These are phyloP conservation scores for Prenolepis imparis DNA, from an alignment of 2,888 invertebrate genomes.

Conservation along the genomic window DNA sequence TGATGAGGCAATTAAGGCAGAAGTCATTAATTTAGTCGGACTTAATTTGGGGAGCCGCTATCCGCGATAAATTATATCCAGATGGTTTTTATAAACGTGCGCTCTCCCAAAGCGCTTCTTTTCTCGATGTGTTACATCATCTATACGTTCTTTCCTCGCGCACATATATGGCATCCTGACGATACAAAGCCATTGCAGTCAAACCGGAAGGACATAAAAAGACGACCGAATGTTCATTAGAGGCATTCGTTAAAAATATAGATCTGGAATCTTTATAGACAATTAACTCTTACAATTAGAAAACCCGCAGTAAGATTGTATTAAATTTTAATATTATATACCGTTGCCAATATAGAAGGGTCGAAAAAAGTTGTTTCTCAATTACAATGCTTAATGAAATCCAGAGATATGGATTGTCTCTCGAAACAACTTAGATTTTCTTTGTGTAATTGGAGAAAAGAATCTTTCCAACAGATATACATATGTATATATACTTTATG, in stretches of 20 bases:
- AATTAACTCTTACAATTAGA: neutral
- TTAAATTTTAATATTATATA: neutral
- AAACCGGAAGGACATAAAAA: conserved; percentile 20
- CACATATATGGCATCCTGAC: conserved; percentile 52
- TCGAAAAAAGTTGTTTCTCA: neutral
- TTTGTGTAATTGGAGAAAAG: neutral
- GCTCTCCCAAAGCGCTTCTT: neutral
- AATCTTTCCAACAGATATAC: neutral
- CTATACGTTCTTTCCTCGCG: conserved; percentile 39
- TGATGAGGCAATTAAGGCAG: conserved; percentile 30
- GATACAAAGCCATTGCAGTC: conserved; percentile 42
- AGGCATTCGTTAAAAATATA: conserved; percentile 1
- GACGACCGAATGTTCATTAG: conserved; percentile 35
- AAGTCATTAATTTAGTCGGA: conserved; percentile 22
- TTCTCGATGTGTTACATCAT: conserved; percentile 61
- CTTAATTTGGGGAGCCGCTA: conserved; percentile 24
- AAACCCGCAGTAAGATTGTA: neutral
- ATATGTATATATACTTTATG: neutral
- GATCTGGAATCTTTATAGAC: neutral
- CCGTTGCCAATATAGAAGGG: neutral
- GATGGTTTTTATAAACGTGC: conserved; percentile 28
- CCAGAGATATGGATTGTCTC: neutral
- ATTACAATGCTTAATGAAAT: neutral
- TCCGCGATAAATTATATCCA: conserved; percentile 43
- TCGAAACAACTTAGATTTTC: neutral